These are phyloP conservation scores for Micropoecilia bifurca DNA, from an alignment of 2,797 vertebrate genomes.

Conservation along the genomic window DNA sequence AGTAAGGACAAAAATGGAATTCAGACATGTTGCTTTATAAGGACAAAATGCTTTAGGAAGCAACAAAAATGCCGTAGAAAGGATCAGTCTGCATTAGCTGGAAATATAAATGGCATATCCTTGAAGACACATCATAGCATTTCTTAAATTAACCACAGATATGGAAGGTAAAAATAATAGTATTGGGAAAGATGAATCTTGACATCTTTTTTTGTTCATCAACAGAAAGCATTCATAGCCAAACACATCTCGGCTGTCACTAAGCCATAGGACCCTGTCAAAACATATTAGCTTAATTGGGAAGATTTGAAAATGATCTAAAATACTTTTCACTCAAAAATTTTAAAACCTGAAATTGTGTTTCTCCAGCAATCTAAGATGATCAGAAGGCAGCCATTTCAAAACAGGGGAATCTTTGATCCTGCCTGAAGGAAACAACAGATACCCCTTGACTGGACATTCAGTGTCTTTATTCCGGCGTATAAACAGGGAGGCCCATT, in stretches of 20 bases:
- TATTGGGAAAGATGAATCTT: neutral
- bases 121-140: neutral
- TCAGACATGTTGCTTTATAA: neutral
- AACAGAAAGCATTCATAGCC: neutral
- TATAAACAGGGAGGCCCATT: conserved; percentile 64
- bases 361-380: neutral
- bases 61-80: neutral
- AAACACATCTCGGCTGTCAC: neutral
- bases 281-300: neutral
- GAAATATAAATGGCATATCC: neutral
- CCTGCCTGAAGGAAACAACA: neutral
- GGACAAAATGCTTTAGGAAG: neutral
- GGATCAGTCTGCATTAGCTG: neutral
- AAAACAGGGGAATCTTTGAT: neutral
- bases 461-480: conserved; percentile 22
- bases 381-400: neutral
- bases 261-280: neutral
- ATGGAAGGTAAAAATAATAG: neutral
- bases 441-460: conserved; percentile 6
- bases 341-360: neutral
- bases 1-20: neutral
- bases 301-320: neutral
- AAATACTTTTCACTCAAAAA: neutral
- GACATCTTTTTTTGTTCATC: neutral
- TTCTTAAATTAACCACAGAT: neutral